A percentile compares a stretch with the other conserved stretches of the same genome.
phyloP scores from a whole-genome alignment of 2,113 vertebrate species.

The Etheostoma spectabile region DNA sequence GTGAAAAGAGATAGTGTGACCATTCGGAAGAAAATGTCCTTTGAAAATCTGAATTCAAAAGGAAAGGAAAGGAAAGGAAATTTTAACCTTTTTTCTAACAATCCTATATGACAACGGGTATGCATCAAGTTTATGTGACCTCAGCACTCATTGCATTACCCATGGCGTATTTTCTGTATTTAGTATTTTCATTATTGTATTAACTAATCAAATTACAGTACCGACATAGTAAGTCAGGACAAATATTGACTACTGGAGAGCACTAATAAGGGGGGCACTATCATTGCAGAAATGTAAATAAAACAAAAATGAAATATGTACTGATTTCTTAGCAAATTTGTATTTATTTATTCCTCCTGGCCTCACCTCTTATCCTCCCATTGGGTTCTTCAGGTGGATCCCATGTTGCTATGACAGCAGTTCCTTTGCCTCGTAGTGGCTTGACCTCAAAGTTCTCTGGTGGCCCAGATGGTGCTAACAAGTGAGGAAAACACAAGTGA shows the following conservation, averaged over 20 bases:
- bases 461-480: conserved; percentile 90
- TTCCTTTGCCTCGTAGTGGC: conserved; percentile 90
- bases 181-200: not conserved
- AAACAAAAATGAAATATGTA: not conserved
- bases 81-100: not conserved
- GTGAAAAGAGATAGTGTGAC: not conserved
- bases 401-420: conserved; percentile 93
- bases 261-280: not conserved
- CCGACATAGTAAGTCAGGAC: not conserved
- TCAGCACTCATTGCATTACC: not conserved
- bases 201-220: not conserved
- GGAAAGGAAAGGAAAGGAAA: no score
- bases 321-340: not conserved
- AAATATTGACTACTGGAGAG: not conserved
- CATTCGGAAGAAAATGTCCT: not conserved
- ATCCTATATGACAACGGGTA: not conserved
- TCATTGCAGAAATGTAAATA: not conserved
- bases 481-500: conserved; percentile 52
- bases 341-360: not conserved
- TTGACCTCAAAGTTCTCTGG: conserved; percentile 95
- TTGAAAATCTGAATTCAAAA: not conserved
- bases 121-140: not conserved
- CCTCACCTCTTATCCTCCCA: conserved; percentile 93
- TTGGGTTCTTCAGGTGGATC: conserved; percentile 92
- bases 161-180: not conserved